A percentile compares a stretch with the other conserved stretches of the same genome.
Evolutionary conservation across 2,888 invertebrate genomes (phyloP).

Genomic region (Allophyes oxyacanthae): DNA sequence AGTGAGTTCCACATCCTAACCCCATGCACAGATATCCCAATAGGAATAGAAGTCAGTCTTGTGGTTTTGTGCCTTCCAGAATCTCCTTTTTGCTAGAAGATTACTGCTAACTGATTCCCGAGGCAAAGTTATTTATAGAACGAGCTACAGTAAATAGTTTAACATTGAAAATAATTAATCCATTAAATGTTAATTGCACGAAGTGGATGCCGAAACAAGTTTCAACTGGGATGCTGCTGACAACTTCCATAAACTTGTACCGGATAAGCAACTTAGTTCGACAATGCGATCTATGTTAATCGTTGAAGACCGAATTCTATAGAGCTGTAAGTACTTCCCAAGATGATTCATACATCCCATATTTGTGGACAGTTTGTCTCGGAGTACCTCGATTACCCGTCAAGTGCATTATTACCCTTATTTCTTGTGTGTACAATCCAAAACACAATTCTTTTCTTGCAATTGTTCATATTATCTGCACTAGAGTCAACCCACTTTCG

Average conservation of each 20-base stretch:
- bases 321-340: too few relatives aligned
- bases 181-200: constrained; percentile 44
- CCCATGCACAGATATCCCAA: too few relatives aligned
- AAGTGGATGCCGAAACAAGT: constrained; percentile 34
- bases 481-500: constrained; percentile 35
- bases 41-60: too few relatives aligned
- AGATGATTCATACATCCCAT: too few relatives aligned
- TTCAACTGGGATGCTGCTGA: constrained; percentile 41
- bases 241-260: constrained; percentile 48
- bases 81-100: too few relatives aligned
- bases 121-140: background rate
- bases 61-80: too few relatives aligned
- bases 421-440: background rate
- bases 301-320: constrained; percentile 14
- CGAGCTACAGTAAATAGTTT: background rate
- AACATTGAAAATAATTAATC: constrained; percentile 34
- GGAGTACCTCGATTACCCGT: too few relatives aligned
- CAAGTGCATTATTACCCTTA: too few relatives aligned
- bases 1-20: too few relatives aligned
- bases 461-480: constrained; percentile 30
- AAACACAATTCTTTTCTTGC: constrained; percentile 3
- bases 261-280: constrained; percentile 44
- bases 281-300: constrained; percentile 34
- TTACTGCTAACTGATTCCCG: too few relatives aligned
- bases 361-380: too few relatives aligned